Conservation (phyloP, 2,797 vertebrate genomes). For the Melanotaenia pygmaea region DNA sequence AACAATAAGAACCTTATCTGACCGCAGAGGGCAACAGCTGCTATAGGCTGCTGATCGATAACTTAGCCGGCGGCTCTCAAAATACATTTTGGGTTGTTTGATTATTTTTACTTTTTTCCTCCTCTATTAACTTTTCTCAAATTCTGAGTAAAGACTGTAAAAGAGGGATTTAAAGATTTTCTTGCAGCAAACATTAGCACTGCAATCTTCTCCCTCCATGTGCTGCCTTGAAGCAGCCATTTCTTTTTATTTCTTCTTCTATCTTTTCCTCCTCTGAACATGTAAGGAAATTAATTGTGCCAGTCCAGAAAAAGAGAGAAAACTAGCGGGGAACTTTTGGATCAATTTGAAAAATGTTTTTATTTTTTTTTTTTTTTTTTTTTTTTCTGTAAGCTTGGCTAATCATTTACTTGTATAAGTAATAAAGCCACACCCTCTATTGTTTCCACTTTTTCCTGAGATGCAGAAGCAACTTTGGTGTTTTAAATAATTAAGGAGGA, state of each 20-base stretch:
- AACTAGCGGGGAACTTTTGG: background rate
- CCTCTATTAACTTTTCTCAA: too few relatives aligned
- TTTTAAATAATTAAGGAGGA: constrained; percentile 82
- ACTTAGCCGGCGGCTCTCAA: background rate
- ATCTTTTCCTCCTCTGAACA: background rate
- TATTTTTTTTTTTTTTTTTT: too few relatives aligned
- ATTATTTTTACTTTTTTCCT: constrained; percentile 1
- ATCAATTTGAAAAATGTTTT: background rate
- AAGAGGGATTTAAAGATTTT: too few relatives aligned
- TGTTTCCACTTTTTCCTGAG: constrained; percentile 56
- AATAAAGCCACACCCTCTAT: constrained; percentile 50
- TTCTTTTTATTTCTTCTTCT: background rate
- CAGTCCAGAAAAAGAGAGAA: constrained; percentile 4
- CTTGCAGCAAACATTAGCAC: background rate
- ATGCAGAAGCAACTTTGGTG: constrained; percentile 58
- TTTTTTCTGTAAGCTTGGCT: background rate
- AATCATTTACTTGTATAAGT: background rate
- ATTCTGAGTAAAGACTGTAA: background rate
- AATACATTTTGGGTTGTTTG: background rate
- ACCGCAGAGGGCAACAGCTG: background rate
- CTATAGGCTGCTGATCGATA: background rate
- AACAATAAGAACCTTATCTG: constrained; percentile 8
- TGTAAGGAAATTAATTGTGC: constrained; percentile 13
- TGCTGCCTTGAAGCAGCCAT: background rate
- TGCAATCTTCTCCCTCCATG: background rate